These are phyloP conservation scores for Dendrocincla fuliginosa DNA, from an alignment of 2,797 vertebrate species.

Conservation along the genomic window DNA sequence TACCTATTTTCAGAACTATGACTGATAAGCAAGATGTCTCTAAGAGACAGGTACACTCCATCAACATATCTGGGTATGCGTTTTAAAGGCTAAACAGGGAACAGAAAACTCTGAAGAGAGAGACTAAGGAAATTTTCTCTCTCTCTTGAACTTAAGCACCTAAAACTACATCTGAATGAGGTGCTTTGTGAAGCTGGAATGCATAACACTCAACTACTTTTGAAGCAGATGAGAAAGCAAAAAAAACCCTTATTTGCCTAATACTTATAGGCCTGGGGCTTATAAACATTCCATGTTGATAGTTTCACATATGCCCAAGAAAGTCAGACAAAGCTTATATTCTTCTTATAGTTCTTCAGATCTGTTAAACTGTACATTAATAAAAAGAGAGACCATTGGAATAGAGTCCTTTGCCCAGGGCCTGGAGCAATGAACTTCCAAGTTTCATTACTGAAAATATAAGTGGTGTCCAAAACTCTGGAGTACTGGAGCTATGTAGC, in stretches of 20 bases:
- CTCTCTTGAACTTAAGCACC: background rate
- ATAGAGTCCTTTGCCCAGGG: background rate
- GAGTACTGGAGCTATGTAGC: background rate
- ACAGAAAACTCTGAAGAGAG: background rate
- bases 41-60: background rate
- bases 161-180: conserved; percentile 4
- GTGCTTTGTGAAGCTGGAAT: conserved; percentile 14
- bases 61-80: background rate
- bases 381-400: background rate
- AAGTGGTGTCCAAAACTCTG: background rate
- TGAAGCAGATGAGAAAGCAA: conserved; percentile 8
- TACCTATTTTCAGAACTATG: background rate
- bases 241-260: background rate
- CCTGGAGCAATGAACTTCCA: background rate
- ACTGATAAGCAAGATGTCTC: background rate
- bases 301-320: background rate
- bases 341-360: background rate
- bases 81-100: background rate
- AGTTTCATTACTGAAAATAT: background rate
- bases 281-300: conserved; percentile 17
- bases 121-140: background rate
- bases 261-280: background rate
- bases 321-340: conserved; percentile 11
- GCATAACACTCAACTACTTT: background rate
- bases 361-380: background rate